Conservation (phyloP, 64 coral and sea anemone species). For the Orbicella faveolata region DNA sequence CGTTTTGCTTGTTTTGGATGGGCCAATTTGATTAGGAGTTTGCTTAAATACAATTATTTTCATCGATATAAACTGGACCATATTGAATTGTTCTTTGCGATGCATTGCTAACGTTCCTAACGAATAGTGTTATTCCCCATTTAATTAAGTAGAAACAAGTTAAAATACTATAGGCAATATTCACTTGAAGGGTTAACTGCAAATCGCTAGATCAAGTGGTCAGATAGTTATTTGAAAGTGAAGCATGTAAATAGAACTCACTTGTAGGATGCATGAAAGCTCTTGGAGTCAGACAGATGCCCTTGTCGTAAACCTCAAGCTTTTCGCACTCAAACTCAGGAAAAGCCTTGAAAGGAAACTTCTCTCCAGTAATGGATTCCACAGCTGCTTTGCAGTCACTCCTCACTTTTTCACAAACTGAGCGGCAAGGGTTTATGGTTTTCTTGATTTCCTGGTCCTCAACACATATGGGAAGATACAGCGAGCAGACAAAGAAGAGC, state of each 20-base stretch:
- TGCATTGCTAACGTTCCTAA: too few species aligned
- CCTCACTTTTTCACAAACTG: constrained; percentile 56
- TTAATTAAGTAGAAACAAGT: too few species aligned
- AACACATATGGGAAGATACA: constrained; percentile 55
- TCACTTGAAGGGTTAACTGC: too few species aligned
- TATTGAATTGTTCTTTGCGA: too few species aligned
- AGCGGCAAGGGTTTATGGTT: constrained; percentile 39
- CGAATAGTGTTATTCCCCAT: too few species aligned
- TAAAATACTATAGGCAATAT: too few species aligned
- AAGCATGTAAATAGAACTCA: background rate
- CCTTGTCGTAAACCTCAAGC: background rate
- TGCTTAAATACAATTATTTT: too few species aligned
- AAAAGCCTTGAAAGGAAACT: background rate
- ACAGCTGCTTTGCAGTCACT: constrained; percentile 8
- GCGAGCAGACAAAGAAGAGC: constrained; percentile 50
- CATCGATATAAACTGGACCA: too few species aligned
- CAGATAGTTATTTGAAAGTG: too few species aligned
- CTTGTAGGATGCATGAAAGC: constrained; percentile 15
- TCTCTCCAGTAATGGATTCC: background rate
- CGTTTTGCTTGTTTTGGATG: too few species aligned
- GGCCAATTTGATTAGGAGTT: too few species aligned
- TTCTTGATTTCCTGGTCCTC: background rate
- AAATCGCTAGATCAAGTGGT: too few species aligned
- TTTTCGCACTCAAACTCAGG: constrained; percentile 7
- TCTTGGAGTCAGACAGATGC: background rate